phyloP scores from a whole-genome alignment of 2,797 vertebrate species.

The Danionella dracula region DNA sequence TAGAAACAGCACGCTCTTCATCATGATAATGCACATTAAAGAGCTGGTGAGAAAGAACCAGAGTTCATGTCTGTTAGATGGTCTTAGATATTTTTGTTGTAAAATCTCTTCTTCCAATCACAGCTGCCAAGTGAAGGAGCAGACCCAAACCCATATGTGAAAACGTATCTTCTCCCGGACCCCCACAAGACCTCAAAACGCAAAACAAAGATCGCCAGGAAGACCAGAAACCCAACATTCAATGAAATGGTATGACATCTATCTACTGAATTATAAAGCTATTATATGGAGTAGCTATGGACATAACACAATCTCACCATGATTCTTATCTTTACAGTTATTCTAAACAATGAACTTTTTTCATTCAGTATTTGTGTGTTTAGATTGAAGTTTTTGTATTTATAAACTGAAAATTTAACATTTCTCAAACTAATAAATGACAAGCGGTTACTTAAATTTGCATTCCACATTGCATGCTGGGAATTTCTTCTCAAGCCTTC shows the following conservation, averaged over 20 bases:
- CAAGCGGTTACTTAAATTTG: too few species aligned
- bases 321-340: too few species aligned
- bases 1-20: conserved; percentile 92
- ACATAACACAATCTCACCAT: too few species aligned
- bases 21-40: conserved; percentile 99
- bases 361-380: too few species aligned
- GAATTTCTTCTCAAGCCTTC: too few species aligned
- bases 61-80: neutral
- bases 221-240: conserved; percentile 95
- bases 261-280: too few species aligned
- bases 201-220: conserved; percentile 94
- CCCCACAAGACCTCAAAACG: conserved; percentile 92
- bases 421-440: too few species aligned
- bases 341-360: too few species aligned
- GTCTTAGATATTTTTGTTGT: neutral
- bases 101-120: neutral
- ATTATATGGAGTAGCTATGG: too few species aligned
- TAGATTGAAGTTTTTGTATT: too few species aligned
- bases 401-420: too few species aligned
- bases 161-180: conserved; percentile 96
- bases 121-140: conserved; percentile 92
- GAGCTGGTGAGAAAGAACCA: conserved; percentile 48
- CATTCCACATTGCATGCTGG: too few species aligned
- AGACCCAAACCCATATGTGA: conserved; percentile 96
- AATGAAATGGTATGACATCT: conserved; percentile 90